Percentiles rank a stretch among this genome's conserved stretches.
phyloP scores from a whole-genome alignment of 2,113 vertebrate genomes.

The Excalfactoria chinensis region DNA sequence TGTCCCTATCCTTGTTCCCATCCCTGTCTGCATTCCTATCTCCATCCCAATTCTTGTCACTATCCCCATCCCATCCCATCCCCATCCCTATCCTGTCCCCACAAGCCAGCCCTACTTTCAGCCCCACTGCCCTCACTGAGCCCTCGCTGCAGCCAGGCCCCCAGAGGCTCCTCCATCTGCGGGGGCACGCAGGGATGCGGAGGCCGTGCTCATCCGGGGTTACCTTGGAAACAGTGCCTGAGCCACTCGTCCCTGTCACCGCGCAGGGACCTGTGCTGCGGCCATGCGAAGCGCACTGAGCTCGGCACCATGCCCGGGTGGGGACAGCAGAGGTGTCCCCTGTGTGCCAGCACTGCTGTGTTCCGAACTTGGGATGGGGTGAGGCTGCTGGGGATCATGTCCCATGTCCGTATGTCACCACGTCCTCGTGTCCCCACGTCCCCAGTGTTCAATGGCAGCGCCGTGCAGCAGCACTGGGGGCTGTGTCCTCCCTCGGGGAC shows the following conservation, averaged over 20 bases:
- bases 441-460: neutral
- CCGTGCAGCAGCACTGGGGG: neutral
- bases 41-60: neutral
- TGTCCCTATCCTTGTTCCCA: neutral
- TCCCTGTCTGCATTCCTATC: neutral
- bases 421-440: neutral
- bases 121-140: neutral
- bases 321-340: neutral
- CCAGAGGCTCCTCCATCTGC: neutral
- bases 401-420: neutral
- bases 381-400: neutral
- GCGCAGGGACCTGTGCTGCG: neutral
- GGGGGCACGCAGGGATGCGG: neutral
- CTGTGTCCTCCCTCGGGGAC: neutral
- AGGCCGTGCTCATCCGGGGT: slow-evolving; percentile 43
- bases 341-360: neutral
- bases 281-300: neutral
- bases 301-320: neutral
- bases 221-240: slow-evolving; percentile 62
- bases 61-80: too few relatives aligned
- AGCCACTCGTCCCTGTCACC: slow-evolving; percentile 57
- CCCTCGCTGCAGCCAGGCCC: neutral
- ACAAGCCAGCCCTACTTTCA: neutral
- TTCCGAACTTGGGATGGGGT: neutral
- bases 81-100: neutral